These are phyloP conservation scores for Amorpha juglandis DNA, from an alignment of 2,888 invertebrate species.

Conservation along the genomic window DNA sequence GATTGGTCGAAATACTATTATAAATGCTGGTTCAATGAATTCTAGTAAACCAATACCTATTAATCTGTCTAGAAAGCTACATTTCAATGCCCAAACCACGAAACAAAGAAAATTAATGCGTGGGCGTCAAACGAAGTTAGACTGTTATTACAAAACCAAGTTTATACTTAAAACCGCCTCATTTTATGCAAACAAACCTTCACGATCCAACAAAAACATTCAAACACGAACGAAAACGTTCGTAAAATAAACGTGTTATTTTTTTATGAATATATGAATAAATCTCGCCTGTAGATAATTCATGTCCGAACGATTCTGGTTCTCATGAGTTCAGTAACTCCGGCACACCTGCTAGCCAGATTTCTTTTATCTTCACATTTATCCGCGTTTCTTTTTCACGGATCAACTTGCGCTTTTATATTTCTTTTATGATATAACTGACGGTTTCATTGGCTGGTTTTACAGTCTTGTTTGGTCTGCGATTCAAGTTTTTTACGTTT, in stretches of 20 bases:
- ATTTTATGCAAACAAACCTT: constrained; percentile 3
- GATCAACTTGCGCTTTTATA: constrained; percentile 12
- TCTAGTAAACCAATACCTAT: too few species aligned
- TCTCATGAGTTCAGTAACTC: constrained; percentile 25
- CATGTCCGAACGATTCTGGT: constrained; percentile 30
- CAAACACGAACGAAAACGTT: constrained; percentile 19
- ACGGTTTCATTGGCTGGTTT: constrained; percentile 15
- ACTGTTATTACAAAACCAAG: constrained; percentile 3
- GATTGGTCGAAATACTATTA: too few species aligned
- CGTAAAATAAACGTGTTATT: constrained; percentile 26
- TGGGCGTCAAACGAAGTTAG: neutral
- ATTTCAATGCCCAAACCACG: neutral
- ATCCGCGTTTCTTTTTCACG: constrained; percentile 16
- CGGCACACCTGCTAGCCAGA: constrained; percentile 29
- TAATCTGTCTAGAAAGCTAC: too few species aligned
- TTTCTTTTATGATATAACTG: constrained; percentile 22
- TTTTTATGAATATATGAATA: constrained; percentile 30
- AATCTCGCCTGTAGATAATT: constrained; percentile 29
- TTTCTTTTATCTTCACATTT: constrained; percentile 25
- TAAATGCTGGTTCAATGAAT: too few species aligned
- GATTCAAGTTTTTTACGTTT: neutral
- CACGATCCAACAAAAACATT: constrained; percentile 22
- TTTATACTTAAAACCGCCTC: constrained; percentile 2
- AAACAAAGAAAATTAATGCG: neutral
- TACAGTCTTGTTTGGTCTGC: neutral